Evolutionary conservation across 2,113 vertebrate genomes (phyloP).

Genomic region (Nothocercus nigrocapillus): DNA sequence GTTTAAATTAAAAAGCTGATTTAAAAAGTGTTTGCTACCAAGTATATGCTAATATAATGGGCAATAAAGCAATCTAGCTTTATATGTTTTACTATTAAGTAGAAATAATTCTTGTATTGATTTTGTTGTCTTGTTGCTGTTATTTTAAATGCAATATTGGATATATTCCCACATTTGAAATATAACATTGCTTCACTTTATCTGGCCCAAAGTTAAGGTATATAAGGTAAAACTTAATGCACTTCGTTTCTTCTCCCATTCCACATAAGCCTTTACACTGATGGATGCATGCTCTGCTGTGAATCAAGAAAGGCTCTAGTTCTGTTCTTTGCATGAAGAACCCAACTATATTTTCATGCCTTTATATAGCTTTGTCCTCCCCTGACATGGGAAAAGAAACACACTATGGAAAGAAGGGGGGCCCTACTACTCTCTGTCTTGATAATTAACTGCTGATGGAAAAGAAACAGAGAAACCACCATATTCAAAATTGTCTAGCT

Average conservation of each 20-base stretch:
- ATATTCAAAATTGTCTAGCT: background rate
- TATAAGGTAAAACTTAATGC: background rate
- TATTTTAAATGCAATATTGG: background rate
- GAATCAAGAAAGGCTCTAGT: background rate
- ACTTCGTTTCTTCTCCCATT: background rate
- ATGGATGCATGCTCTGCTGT: background rate
- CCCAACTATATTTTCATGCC: background rate
- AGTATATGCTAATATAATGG: background rate
- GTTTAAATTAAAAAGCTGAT: constrained; percentile 50
- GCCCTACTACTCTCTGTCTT: background rate
- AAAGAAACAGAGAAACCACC: background rate
- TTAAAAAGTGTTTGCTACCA: constrained; percentile 35
- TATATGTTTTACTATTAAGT: background rate
- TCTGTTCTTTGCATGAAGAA: background rate
- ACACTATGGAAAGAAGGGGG: background rate
- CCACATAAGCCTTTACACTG: background rate
- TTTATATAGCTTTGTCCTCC: background rate
- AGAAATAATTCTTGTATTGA: background rate
- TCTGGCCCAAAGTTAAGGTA: background rate
- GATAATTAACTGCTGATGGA: background rate
- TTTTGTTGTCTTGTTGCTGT: constrained; percentile 16
- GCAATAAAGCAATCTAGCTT: background rate
- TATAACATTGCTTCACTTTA: background rate
- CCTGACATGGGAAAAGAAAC: background rate
- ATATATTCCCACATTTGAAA: background rate